phyloP scores from a whole-genome alignment of 2,113 vertebrate species.

The Scortum barcoo region DNA sequence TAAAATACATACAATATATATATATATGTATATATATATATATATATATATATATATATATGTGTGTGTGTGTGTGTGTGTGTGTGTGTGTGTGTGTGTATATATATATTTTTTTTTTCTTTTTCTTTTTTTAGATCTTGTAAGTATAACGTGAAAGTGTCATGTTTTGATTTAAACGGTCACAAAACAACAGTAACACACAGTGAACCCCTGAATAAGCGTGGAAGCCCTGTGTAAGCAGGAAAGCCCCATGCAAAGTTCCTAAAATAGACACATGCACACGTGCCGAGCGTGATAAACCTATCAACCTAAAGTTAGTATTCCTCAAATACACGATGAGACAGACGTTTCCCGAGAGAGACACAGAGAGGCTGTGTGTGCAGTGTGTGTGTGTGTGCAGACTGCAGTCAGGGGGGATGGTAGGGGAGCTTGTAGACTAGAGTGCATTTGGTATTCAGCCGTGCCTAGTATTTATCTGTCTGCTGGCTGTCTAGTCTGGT shows the following conservation, averaged over 20 bases:
- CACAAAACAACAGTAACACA: conserved; percentile 18
- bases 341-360: conserved; percentile 62
- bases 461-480: conserved; percentile 84
- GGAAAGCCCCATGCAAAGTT: conserved; percentile 49
- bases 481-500: conserved; percentile 83
- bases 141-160: neutral
- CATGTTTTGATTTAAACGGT: conserved; percentile 20
- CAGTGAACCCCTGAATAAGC: conserved; percentile 44
- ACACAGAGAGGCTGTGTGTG: conserved; percentile 30
- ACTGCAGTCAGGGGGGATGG: conserved; percentile 63
- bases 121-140: conserved; percentile 17
- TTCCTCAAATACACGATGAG: conserved; percentile 72
- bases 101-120: too few relatives aligned
- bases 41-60: too few relatives aligned
- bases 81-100: too few relatives aligned
- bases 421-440: conserved; percentile 64
- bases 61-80: too few relatives aligned
- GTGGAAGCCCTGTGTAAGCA: conserved; percentile 39
- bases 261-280: conserved; percentile 54
- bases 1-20: too few relatives aligned
- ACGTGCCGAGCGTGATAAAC: conserved; percentile 61
- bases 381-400: conserved; percentile 22
- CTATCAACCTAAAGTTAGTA: conserved; percentile 66
- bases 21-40: neutral
- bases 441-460: conserved; percentile 84